phyloP scores from a whole-genome alignment of 2,888 invertebrate species.

The Syritta pipiens region DNA sequence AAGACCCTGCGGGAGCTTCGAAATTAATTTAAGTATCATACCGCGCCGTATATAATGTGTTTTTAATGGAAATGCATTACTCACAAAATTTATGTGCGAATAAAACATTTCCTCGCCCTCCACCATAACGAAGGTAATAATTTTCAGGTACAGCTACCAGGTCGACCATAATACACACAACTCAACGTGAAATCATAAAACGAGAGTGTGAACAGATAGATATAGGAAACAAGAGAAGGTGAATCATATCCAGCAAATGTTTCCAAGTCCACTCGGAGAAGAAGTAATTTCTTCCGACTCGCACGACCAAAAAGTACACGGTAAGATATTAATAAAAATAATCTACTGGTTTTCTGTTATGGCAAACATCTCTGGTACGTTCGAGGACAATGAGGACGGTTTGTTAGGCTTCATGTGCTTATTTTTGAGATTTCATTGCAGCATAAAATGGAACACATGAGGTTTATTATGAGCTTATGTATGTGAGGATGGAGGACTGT shows the following conservation, averaged over 20 bases:
- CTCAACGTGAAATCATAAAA: conserved; percentile 43
- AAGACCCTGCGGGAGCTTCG: no score
- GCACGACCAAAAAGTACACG: no score
- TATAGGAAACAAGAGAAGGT: no score
- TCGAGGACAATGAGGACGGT: no score
- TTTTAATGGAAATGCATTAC: conserved; percentile 67
- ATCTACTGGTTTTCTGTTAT: no score
- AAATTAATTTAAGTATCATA: conserved; percentile 54
- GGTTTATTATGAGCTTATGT: no score
- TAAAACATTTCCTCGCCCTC: conserved; percentile 32
- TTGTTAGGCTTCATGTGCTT: neutral
- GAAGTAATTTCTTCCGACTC: no score
- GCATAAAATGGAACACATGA: neutral
- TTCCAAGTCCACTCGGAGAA: no score
- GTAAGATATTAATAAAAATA: no score
- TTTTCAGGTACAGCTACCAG: conserved; percentile 52
- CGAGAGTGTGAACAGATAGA: conserved; percentile 46
- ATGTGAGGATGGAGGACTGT: no score
- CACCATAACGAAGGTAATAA: conserved; percentile 36
- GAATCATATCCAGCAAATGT: no score
- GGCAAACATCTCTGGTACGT: no score
- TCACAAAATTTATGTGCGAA: conserved; percentile 57
- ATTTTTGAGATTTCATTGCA: neutral
- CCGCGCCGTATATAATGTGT: conserved; percentile 51
- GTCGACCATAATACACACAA: conserved; percentile 27